A percentile compares a stretch with the other conserved stretches of the same genome.
phyloP scores from a whole-genome alignment of 2,113 vertebrate species.

The Grammomys dolichurus region DNA sequence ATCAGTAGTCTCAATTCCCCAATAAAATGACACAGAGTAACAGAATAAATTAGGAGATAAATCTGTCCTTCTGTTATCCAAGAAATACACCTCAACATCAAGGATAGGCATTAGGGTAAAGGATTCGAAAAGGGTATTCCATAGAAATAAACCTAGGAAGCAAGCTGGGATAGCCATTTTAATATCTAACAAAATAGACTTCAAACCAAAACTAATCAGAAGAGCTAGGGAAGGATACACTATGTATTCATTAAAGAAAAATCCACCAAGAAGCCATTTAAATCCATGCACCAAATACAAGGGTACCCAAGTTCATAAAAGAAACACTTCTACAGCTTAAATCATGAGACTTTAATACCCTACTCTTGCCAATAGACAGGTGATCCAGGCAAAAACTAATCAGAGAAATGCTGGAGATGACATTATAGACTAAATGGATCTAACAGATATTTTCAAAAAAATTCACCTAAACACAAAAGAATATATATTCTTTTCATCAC shows the following conservation, averaged over 20 bases:
- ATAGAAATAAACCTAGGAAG: background rate
- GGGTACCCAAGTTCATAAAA: background rate
- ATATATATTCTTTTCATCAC: background rate
- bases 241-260: background rate
- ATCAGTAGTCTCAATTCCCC: background rate
- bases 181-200: background rate
- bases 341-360: background rate
- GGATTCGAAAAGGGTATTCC: background rate
- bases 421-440: background rate
- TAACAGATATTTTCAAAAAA: background rate
- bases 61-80: background rate
- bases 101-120: background rate
- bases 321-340: background rate
- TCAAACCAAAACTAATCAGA: background rate
- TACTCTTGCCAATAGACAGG: background rate
- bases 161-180: background rate
- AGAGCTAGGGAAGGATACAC: background rate
- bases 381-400: background rate
- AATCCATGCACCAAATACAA: background rate
- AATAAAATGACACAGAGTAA: background rate
- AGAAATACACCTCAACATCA: background rate
- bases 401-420: background rate
- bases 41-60: background rate
- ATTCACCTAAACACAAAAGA: background rate
- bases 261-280: background rate